Conservation (phyloP, 2,888 invertebrate genomes). For the Hypena proboscidalis region DNA sequence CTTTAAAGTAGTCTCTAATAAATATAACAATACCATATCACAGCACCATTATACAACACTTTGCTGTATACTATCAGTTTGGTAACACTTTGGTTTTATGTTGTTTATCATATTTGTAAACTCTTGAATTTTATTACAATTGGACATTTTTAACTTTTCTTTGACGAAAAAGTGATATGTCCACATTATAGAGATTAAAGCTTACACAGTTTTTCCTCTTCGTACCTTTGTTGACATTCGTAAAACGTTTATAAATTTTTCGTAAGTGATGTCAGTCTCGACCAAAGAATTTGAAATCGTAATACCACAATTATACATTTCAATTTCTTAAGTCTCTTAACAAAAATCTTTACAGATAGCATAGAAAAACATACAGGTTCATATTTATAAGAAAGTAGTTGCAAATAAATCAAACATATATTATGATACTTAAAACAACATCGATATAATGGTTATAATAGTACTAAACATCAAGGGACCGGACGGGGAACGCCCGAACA, state of each 20-base stretch:
- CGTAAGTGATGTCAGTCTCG: conserved; percentile 13
- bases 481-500: conserved; percentile 60
- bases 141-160: conserved; percentile 56
- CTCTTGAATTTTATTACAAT: conserved; percentile 51
- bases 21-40: conserved; percentile 72
- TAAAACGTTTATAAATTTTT: conserved; percentile 22
- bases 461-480: conserved; percentile 64
- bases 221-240: conserved; percentile 30
- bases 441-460: conserved; percentile 52
- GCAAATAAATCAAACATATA: conserved; percentile 63
- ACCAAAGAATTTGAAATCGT: conserved; percentile 22
- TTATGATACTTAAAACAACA: conserved; percentile 59
- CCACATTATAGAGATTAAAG: conserved; percentile 72
- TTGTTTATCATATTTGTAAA: conserved; percentile 47
- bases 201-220: conserved; percentile 55
- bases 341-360: conserved; percentile 43
- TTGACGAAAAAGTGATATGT: conserved; percentile 62
- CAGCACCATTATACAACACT: conserved; percentile 67
- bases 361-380: conserved; percentile 47
- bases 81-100: conserved; percentile 54
- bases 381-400: conserved; percentile 45
- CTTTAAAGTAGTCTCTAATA: conserved; percentile 54
- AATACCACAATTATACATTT: conserved; percentile 12
- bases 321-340: conserved; percentile 33
- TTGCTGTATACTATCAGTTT: conserved; percentile 59